Percentiles rank a stretch among this genome's conserved stretches.
Conservation (phyloP, 1,140 invertebrate genomes). For the Cryptotermes secundus region DNA sequence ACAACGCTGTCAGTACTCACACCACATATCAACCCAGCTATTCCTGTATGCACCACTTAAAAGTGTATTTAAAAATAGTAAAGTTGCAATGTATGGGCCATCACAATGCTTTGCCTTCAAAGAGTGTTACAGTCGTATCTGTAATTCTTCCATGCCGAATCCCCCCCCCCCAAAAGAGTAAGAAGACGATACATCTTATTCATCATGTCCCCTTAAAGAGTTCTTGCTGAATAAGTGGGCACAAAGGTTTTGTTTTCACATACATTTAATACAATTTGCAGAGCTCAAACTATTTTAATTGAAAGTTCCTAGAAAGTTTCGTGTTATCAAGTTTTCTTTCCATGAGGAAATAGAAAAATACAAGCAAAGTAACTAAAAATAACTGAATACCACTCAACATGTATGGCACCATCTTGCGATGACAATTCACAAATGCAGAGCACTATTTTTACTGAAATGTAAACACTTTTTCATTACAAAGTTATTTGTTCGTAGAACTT, state of each 20-base stretch:
- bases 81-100: neutral
- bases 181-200: too few species aligned
- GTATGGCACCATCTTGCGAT: neutral
- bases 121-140: neutral
- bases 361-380: neutral
- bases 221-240: too few species aligned
- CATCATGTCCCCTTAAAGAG: too few species aligned
- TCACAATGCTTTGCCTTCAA: neutral
- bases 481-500: slow-evolving; percentile 1
- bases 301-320: too few species aligned
- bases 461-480: neutral
- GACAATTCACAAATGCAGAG: neutral
- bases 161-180: too few species aligned
- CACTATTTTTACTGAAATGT: neutral
- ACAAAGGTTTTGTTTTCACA: neutral
- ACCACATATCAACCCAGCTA: too few species aligned
- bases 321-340: neutral
- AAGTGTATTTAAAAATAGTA: too few species aligned
- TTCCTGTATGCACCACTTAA: too few species aligned
- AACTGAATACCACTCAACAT: neutral
- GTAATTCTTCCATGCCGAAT: neutral
- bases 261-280: slow-evolving; percentile 1
- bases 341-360: neutral
- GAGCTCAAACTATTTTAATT: neutral
- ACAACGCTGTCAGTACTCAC: too few species aligned